Base-by-base conservation (phyloP, 2,888 invertebrate species). In the Polyploca ridens region DNA sequence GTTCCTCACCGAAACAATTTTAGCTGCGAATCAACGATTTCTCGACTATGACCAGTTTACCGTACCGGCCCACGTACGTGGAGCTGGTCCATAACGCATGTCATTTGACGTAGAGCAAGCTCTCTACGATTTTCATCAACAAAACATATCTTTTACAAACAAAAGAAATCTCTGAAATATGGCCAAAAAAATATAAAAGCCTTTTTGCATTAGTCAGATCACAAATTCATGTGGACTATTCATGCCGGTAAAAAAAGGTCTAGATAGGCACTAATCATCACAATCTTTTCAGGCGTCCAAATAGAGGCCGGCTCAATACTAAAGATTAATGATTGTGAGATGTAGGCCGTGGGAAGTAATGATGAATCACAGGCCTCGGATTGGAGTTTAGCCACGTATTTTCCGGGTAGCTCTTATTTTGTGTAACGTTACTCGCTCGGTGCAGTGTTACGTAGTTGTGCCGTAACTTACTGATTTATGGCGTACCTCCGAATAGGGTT, bases 251-350 rank as follows among this genome's bases (percentile, higher is more conserved):
- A 41, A 61, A 38, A 60, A 41, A 41, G 38, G 61, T 41, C 41
- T 44, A 61, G 44, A 41, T 41, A 61, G 61, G 61, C 61, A 61
- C 61, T 61, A 61, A 61, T 61, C 61, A 61, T 61, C 41, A 27
- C 59, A 60, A 60, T 61, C 61, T 41, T 61, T 61, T 61, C 61
- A 61, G 19, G 41, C 61, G 10, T 38, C 41, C 41, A 27, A 41
- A 61, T 61, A 61, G 41, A 41, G 61, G 61, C 41, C 61, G 44
- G 27, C 44, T 61, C 61, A 61, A 41, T 54, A 54, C 54, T 61
- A 61, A 61, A 61, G 61, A 61, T 61, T 61, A 61, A 61, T 61
- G 61, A 61, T 61, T 61, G 44, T 3, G 61, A 19, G 61, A 61
- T 61, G 61, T 61, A 41, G 60, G 16, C 41, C 41, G 61, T 7